These are phyloP conservation scores for Nezara viridula DNA, from an alignment of 2,888 invertebrate genomes.

Conservation along the genomic window DNA sequence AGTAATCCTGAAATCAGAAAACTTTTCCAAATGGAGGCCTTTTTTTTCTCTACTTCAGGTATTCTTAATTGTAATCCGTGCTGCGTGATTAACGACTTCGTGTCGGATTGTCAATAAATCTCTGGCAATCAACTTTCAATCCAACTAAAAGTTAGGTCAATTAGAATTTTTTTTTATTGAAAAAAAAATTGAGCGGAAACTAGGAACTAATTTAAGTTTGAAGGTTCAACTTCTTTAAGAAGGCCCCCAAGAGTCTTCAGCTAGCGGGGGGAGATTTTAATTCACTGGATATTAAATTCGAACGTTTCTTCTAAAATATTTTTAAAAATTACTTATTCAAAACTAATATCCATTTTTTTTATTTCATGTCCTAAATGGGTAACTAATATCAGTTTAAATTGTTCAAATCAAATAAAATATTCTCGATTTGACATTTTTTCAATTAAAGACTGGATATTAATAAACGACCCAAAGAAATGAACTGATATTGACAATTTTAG, in stretches of 20 bases:
- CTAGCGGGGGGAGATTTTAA: not conserved
- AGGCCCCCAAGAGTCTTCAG: not conserved
- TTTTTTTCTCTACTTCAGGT: not conserved
- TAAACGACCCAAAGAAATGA: too few relatives aligned
- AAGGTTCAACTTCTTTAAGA: not conserved
- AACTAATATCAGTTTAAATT: too few relatives aligned
- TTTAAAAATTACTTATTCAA: too few relatives aligned
- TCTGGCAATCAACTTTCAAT: not conserved
- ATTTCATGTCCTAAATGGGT: too few relatives aligned
- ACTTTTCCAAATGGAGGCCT: not conserved
- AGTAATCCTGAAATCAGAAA: not conserved
- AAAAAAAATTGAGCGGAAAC: conserved; percentile 8
- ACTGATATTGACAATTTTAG: too few relatives aligned
- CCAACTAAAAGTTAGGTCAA: not conserved
- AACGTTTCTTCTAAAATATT: not conserved
- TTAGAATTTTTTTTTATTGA: conserved; percentile 12
- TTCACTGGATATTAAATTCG: not conserved
- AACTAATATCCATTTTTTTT: too few relatives aligned
- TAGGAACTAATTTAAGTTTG: conserved; percentile 35
- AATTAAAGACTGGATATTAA: too few relatives aligned
- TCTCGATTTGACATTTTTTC: too few relatives aligned
- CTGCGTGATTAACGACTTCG: not conserved
- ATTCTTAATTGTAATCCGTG: not conserved
- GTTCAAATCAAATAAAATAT: too few relatives aligned
- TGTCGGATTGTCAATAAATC: not conserved